A percentile compares a stretch with the other conserved stretches of the same genome.
Evolutionary conservation across 2,888 invertebrate genomes (phyloP).

Genomic region (Pomacea canaliculata): DNA sequence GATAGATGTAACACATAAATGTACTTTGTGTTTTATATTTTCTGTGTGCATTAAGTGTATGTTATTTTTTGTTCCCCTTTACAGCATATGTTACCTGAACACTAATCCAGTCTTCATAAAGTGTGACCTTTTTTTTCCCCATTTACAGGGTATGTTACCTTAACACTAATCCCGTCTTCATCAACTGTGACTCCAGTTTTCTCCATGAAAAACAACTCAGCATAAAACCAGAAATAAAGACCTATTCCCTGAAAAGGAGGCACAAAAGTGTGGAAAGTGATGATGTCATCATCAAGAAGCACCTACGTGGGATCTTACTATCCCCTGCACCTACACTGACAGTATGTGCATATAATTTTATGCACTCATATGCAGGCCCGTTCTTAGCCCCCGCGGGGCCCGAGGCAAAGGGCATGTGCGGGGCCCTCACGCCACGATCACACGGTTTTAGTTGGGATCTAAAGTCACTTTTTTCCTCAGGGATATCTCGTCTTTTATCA

Average conservation of each 20-base stretch:
- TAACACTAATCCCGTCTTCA: constrained; percentile 58
- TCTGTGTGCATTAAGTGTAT: background rate
- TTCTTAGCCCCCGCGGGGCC: too few species aligned
- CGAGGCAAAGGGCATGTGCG: too few species aligned
- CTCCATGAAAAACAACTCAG: constrained; percentile 1
- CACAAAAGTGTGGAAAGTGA: constrained; percentile 33
- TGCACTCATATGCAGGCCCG: background rate
- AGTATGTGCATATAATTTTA: constrained; percentile 26
- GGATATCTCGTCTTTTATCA: too few species aligned
- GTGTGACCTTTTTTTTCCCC: constrained; percentile 35
- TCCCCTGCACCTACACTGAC: constrained; percentile 36
- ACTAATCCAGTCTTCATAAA: constrained; percentile 60
- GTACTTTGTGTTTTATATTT: background rate
- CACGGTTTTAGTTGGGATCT: too few species aligned
- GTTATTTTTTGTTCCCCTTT: background rate
- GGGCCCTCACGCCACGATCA: too few species aligned
- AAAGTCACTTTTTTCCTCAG: too few species aligned
- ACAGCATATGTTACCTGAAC: constrained; percentile 56
- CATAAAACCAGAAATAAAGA: constrained; percentile 15
- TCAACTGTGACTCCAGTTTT: constrained; percentile 48
- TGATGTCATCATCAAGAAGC: constrained; percentile 42
- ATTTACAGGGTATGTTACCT: constrained; percentile 52
- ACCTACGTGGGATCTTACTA: constrained; percentile 46
- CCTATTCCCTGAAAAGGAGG: constrained; percentile 16
- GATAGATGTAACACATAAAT: background rate